phyloP scores from a whole-genome alignment of 2,888 invertebrate genomes.

The Torymus auratus region DNA sequence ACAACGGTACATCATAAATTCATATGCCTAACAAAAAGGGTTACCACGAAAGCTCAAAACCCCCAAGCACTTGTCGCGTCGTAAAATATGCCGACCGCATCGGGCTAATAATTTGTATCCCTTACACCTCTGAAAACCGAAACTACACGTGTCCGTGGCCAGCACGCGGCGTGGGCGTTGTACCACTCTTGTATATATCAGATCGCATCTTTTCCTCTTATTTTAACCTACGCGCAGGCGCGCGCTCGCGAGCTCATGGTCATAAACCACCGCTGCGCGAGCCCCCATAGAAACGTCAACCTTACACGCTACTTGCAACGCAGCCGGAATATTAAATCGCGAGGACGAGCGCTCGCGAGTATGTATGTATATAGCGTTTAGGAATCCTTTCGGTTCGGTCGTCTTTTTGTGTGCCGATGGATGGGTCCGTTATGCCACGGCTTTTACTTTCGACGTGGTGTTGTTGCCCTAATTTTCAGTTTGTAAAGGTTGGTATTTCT shows the following conservation, averaged over 20 bases:
- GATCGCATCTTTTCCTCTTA: neutral
- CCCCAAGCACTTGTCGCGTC: neutral
- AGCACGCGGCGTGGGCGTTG: neutral
- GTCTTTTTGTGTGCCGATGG: too few species aligned
- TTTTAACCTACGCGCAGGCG: neutral
- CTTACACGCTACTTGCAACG: slow-evolving; percentile 58
- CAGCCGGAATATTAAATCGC: slow-evolving; percentile 63
- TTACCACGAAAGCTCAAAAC: too few species aligned
- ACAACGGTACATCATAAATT: too few species aligned
- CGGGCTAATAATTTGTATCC: neutral
- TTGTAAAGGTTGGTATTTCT: too few species aligned
- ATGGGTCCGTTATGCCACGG: too few species aligned
- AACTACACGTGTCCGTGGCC: neutral
- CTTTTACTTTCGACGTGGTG: too few species aligned
- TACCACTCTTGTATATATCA: too few species aligned
- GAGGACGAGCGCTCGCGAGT: neutral
- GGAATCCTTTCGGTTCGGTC: too few species aligned
- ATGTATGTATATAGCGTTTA: too few species aligned
- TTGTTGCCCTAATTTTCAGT: too few species aligned
- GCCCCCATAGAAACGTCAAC: slow-evolving; percentile 44
- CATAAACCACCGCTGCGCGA: neutral
- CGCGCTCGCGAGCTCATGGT: too few species aligned
- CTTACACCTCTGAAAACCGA: neutral
- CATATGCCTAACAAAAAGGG: too few species aligned
- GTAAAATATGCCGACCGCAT: neutral